These are phyloP conservation scores for Chelonus formosanus DNA, from an alignment of 2,888 invertebrate genomes.

Conservation along the genomic window DNA sequence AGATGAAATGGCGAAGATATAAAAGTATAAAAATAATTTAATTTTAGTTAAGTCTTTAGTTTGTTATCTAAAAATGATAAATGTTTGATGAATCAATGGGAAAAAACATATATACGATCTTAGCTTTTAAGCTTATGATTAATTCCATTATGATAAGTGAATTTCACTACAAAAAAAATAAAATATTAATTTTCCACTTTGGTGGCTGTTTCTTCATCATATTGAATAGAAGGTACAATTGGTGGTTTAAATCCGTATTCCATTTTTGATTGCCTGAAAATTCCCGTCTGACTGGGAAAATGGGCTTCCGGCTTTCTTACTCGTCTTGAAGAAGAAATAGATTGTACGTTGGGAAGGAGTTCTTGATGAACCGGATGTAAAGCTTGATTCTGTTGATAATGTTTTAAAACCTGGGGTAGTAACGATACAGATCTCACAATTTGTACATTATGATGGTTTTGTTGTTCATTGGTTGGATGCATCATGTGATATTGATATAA, in stretches of 20 bases:
- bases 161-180: neutral
- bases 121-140: neutral
- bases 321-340: constrained; percentile 50
- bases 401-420: constrained; percentile 50
- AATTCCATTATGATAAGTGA: neutral
- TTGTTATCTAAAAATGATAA: too few relatives aligned
- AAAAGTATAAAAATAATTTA: too few relatives aligned
- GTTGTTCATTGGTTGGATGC: constrained; percentile 24
- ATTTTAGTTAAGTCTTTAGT: too few relatives aligned
- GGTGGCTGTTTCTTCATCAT: constrained; percentile 72
- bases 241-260: constrained; percentile 88
- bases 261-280: constrained; percentile 75
- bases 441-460: constrained; percentile 41
- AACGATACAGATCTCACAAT: constrained; percentile 69
- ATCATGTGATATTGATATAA: too few relatives aligned
- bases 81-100: too few relatives aligned
- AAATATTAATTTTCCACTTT: constrained; percentile 50
- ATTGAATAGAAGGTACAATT: constrained; percentile 80
- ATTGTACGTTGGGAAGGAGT: constrained; percentile 34
- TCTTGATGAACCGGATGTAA: constrained; percentile 35
- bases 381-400: constrained; percentile 51
- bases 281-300: constrained; percentile 65
- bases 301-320: constrained; percentile 67
- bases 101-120: too few relatives aligned
- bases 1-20: too few relatives aligned